A percentile compares a stretch with the other conserved stretches of the same genome.
Conservation (phyloP, 2,113 vertebrate genomes). For the Mirza zaza region DNA sequence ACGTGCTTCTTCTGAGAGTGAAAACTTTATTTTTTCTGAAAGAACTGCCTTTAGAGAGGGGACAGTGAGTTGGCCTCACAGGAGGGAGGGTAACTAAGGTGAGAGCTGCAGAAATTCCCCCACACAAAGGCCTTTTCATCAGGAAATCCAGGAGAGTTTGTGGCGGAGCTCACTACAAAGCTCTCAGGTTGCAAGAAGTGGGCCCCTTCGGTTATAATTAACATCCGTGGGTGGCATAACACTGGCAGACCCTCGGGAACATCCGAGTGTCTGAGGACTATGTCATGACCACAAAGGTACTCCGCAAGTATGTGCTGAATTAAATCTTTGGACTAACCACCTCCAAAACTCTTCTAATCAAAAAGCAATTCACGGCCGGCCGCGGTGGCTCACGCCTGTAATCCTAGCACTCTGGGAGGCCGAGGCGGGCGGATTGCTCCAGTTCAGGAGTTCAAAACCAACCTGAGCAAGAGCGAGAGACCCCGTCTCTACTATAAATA, state of each 20-base stretch:
- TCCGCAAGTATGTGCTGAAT: not conserved
- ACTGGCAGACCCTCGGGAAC: not conserved
- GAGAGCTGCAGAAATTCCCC: not conserved
- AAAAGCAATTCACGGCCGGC: not conserved
- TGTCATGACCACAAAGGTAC: not conserved
- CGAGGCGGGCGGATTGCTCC: no score
- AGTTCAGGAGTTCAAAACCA: no score
- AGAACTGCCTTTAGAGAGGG: not conserved
- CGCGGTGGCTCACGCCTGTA: no score
- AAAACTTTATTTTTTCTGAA: not conserved
- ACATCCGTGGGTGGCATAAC: slow-evolving; percentile 65
- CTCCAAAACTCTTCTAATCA: not conserved
- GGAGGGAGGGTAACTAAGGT: slow-evolving; percentile 42
- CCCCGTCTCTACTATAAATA: no score
- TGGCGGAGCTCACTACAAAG: slow-evolving; percentile 5
- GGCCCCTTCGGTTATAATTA: slow-evolving; percentile 61
- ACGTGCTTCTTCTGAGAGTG: not conserved
- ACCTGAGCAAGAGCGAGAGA: no score
- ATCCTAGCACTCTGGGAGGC: no score
- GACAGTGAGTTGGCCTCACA: not conserved
- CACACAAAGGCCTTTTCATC: slow-evolving; percentile 74
- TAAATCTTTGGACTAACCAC: not conserved
- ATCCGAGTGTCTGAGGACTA: not conserved
- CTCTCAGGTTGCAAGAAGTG: slow-evolving; percentile 65
- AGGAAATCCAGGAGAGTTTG: slow-evolving; percentile 68